Evolutionary conservation across 2,113 vertebrate genomes (phyloP), one percentile per base, ranked within the genome.

Genomic region (Ibidorhyncha struthersii): DNA sequence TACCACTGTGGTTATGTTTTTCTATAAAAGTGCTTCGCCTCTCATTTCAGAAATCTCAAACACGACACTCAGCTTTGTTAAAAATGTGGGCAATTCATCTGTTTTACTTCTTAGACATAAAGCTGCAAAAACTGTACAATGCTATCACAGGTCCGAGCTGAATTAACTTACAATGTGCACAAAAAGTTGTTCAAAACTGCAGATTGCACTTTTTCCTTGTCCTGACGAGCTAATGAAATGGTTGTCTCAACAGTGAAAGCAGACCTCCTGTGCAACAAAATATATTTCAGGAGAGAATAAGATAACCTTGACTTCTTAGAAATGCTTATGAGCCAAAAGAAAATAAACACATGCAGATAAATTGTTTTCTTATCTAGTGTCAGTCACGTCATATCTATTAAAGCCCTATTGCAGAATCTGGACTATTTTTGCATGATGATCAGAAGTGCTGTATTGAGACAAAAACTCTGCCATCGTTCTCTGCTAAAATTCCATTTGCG

Each of bases 1-100:
- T 41, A 30, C 4, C 3, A 21, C 2, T 11, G 6, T 0, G 3
- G 12, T 12, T 26, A 4, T 7, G 2, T 43, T 73, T 89, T 72
- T 86, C 34, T 40, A 1, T 86, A 59, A 2, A 1, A 22, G 26
- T 36, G 10, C 9, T 78, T 69, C 27, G 5, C 18, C 73, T 5
- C 19, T 87, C 25, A 30, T 71, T 45, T 67, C 10, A 59, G 62
- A 82, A 40, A 25, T 49, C 25, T 61, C 45, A 29, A 30, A 41
- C 5, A 3, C 1, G 2, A 15, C 14, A 13, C 11, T 69, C 26
- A 4, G 16, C 45, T 91, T 92, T 45, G 30, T 52, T 49, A 56
- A 38, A 52, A 79, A 15, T 20, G 16, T 53, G 21, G 30, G 5
- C 7, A 27, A 14, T 78, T 80, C 88, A 8, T 45, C 43, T 36